phyloP scores from a whole-genome alignment of 37 sponge, comb jelly and placozoan genomes.

The Ianthella basta region DNA sequence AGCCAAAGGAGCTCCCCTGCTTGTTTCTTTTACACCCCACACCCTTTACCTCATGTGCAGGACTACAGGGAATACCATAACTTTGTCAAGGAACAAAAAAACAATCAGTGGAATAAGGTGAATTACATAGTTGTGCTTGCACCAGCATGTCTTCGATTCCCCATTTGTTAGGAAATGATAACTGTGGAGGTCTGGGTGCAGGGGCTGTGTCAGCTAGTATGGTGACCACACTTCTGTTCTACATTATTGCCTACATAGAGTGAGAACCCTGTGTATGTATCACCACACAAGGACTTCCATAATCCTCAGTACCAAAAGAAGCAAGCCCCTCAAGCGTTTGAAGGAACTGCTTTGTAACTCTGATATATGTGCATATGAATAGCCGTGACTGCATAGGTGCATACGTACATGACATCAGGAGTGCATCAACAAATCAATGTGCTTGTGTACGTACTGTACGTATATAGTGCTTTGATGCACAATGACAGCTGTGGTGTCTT shows the following conservation, averaged over 20 bases:
- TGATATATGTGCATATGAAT: no score
- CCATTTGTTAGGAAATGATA: background rate
- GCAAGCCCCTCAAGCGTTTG: background rate
- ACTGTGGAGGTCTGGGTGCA: background rate
- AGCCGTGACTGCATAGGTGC: no score
- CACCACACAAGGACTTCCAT: background rate
- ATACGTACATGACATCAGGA: no score
- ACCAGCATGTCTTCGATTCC: background rate
- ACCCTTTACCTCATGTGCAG: no score
- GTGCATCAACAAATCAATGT: no score
- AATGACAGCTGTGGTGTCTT: no score
- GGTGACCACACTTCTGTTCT: background rate
- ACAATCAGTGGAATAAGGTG: conserved; percentile 24
- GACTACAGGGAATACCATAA: conserved; percentile 3
- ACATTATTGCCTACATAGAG: background rate
- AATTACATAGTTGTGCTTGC: background rate
- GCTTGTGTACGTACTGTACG: no score
- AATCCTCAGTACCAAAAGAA: conserved; percentile 17
- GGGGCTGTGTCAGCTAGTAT: background rate
- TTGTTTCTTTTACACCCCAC: no score
- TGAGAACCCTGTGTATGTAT: conserved; percentile 15
- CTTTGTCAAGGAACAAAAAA: conserved; percentile 8
- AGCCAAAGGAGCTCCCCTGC: no score
- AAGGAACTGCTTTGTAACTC: conserved; percentile 19
- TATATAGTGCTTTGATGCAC: no score